A percentile compares a stretch with the other conserved stretches of the same genome.
These are phyloP conservation scores for Eulithis prunata DNA, from an alignment of 2,888 invertebrate genomes.

Conservation along the genomic window DNA sequence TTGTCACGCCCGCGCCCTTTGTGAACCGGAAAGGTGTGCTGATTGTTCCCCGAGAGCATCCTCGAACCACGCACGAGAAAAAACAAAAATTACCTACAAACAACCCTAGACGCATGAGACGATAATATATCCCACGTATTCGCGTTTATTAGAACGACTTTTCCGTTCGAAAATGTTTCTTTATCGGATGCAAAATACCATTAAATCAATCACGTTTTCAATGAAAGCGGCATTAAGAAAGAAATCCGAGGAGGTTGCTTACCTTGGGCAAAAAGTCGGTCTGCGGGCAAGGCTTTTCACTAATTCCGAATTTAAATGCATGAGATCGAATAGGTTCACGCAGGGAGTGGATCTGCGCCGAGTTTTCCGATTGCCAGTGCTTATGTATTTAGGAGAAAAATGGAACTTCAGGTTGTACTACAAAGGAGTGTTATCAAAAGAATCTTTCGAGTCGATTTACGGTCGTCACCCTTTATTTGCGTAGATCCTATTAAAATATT, in stretches of 20 bases:
- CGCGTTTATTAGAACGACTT: slow-evolving; percentile 43
- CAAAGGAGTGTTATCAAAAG: slow-evolving; percentile 65
- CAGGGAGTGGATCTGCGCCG: slow-evolving; percentile 66
- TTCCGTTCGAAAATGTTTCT: slow-evolving; percentile 47
- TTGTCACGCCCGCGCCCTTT: slow-evolving; percentile 61
- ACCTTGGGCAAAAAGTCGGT: slow-evolving; percentile 69
- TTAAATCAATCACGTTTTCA: slow-evolving; percentile 78
- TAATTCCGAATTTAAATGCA: slow-evolving; percentile 84
- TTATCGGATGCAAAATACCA: slow-evolving; percentile 57
- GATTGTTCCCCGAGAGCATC: slow-evolving; percentile 60
- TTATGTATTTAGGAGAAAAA: slow-evolving; percentile 78
- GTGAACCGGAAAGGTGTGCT: slow-evolving; percentile 60
- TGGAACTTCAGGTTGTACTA: slow-evolving; percentile 62
- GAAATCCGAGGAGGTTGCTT: slow-evolving; percentile 69
- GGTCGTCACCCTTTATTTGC: slow-evolving; percentile 49
- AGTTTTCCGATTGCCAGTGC: slow-evolving; percentile 74
- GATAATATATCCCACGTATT: slow-evolving; percentile 34
- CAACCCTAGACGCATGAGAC: slow-evolving; percentile 28
- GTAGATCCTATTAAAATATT: slow-evolving; percentile 47
- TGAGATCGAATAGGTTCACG: slow-evolving; percentile 82
- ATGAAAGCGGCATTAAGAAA: slow-evolving; percentile 66
- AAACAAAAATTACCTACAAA: slow-evolving; percentile 43
- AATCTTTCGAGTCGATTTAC: slow-evolving; percentile 62
- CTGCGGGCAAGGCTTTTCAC: slow-evolving; percentile 74
- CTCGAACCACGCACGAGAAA: slow-evolving; percentile 39